Evolutionary conservation across 1,140 invertebrate genomes (phyloP), one percentile per base, ranked within the genome.

Genomic region (Atopsyche davidsoni): DNA sequence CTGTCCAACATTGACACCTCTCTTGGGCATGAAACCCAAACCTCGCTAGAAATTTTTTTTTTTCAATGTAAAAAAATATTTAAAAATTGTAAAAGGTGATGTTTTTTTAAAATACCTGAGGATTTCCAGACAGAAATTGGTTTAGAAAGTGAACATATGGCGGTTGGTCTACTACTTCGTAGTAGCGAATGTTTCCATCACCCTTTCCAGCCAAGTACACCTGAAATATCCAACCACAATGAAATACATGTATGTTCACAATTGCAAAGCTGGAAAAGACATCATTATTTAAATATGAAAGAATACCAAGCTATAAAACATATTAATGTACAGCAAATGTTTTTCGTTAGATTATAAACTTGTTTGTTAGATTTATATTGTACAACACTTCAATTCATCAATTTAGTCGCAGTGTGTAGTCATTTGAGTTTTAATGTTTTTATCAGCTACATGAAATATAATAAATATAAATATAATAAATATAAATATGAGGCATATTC

Each of bases 161-260:
- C 1, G 80, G 68, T 57, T 92, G 85, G 58, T 91, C 81, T 0
- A 86, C 86, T 17, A 96, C 81, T 73, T 97, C 93, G 69, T 93
- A 96, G 68, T 96, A 97, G 6, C 92, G 78, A 53, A 97, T 95
- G 62, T 92, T 95, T 6, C 92, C 91, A 65, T 96, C 92, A 2
- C 92, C 92, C 80, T 93, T 79, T 21, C 78, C 78, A 18, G 77
- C 77, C 11, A 79, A 64, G 58, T 75, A 79, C 2, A 79, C 68
- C 70, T 75, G 53, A n/a, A 52, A n/a, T n/a, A n/a, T n/a, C n/a
- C n/a, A n/a, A n/a, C n/a, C n/a, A n/a, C n/a, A n/a, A n/a, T n/a
- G n/a, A n/a, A n/a, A n/a, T n/a, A n/a, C n/a, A n/a, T n/a, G n/a
- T n/a, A n/a, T n/a, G n/a, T n/a, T n/a, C n/a, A n/a, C n/a, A n/a